Base-by-base conservation (phyloP, 1,140 invertebrate species). In the Sycobia sp. region DNA sequence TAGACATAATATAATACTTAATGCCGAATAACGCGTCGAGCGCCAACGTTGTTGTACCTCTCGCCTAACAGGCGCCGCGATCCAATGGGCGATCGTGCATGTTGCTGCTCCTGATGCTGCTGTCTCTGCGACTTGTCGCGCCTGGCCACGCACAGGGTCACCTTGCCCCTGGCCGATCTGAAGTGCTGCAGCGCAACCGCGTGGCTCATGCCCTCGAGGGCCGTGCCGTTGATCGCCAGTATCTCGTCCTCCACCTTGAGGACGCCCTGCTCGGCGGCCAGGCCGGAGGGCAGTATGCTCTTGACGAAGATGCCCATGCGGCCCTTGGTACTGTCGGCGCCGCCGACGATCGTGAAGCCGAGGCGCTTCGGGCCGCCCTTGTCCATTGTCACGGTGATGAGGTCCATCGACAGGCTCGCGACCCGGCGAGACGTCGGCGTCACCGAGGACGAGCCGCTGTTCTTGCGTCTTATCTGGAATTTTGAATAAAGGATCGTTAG, bases 291-390 rank as follows among this genome's bases (percentile, higher is more conserved):
- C 66, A 88, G 84, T 46, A 91, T 87, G 18, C 87, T 87, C 71
- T 90, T 89, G 27, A 92, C 87, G 73, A 88, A 91, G 55, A 92
- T 91, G 0, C 89, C 89, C 76, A 89, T 86, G 38, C 81, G 82
- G 2, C 89, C 89, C 72, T 86, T 86, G 1, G 85, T 84, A 2
- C 88, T 89, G 69, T 91, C 90, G 16, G 83, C 83, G 3, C 90
- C 90, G 0, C 90, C 90, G 8, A 91, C 90, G 56, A 91, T 90
- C 38, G 87, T 87, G 69, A 91, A 91, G 0, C 90, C 90, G 1
- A 91, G 84, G 70, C 89, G 90, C 43, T 86, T 86, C 8, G 84
- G 79, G 0, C 82, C 72, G 0, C 88, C 88, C 72, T 90, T 91
- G 59, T 86, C 81, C 59, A 90, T 80, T 4, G 62, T 67, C 10